Conservation (phyloP, 2,113 vertebrate genomes). For the Mungos mungo region DNA sequence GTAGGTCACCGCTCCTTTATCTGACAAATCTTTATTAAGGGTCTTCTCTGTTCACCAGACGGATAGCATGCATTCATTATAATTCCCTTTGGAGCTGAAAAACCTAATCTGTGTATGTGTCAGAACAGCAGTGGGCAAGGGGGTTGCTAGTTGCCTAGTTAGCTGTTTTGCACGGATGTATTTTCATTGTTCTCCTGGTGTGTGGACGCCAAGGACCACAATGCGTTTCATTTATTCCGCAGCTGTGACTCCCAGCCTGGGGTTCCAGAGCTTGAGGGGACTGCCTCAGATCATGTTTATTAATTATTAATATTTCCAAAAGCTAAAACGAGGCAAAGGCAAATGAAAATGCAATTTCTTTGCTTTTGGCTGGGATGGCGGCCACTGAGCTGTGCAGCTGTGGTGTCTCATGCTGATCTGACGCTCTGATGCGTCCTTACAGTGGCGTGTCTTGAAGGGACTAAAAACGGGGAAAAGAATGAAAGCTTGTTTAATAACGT, state of each 20-base stretch:
- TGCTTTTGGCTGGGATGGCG: neutral
- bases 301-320: slow-evolving; percentile 1
- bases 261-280: neutral
- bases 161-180: neutral
- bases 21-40: neutral
- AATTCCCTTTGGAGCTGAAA: neutral
- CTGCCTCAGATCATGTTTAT: neutral
- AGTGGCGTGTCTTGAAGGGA: neutral
- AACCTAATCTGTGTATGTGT: neutral
- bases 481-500: neutral
- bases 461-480: neutral
- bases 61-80: neutral
- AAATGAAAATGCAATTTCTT: neutral
- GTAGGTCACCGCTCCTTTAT: neutral
- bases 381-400: neutral
- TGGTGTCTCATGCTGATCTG: neutral
- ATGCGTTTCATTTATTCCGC: neutral
- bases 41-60: neutral
- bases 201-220: neutral
- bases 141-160: neutral
- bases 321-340: neutral
- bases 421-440: neutral
- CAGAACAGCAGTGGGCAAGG: neutral
- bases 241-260: neutral
- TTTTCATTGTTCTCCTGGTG: neutral